phyloP scores from a whole-genome alignment of 2,888 invertebrate genomes.

The Cephus rjabovi region DNA sequence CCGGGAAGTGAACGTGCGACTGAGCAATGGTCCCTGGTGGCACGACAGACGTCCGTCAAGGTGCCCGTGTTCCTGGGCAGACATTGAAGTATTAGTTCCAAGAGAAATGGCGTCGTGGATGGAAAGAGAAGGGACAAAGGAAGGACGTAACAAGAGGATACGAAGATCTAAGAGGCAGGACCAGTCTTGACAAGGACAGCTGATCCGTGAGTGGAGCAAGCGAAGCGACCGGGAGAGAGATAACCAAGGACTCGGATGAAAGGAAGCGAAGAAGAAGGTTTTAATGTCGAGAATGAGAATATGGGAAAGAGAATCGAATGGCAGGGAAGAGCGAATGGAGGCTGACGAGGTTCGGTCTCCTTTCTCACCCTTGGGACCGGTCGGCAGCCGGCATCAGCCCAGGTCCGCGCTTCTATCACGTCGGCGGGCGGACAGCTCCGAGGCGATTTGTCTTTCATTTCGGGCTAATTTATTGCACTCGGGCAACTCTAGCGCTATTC shows the following conservation, averaged over 20 bases:
- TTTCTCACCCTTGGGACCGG: slow-evolving; percentile 41
- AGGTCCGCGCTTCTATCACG: slow-evolving; percentile 64
- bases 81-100: neutral
- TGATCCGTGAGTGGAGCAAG: neutral
- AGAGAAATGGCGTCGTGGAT: neutral
- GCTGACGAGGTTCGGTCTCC: slow-evolving; percentile 40
- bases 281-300: too few relatives aligned
- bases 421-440: slow-evolving; percentile 66
- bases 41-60: slow-evolving; percentile 46
- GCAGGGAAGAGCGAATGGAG: slow-evolving; percentile 25
- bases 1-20: slow-evolving; percentile 15
- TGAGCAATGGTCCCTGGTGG: slow-evolving; percentile 36
- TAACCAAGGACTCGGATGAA: slow-evolving; percentile 17
- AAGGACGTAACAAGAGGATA: neutral
- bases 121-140: neutral
- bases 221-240: neutral
- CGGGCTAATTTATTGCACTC: slow-evolving; percentile 66
- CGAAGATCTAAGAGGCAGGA: too few relatives aligned
- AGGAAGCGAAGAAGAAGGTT: slow-evolving; percentile 17
- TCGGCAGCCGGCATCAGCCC: slow-evolving; percentile 53
- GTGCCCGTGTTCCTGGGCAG: slow-evolving; percentile 17
- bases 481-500: slow-evolving; percentile 54
- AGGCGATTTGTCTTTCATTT: slow-evolving; percentile 67
- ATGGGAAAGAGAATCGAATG: neutral
- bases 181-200: neutral